A percentile compares a stretch with the other conserved stretches of the same genome.
Conservation (phyloP, 2,888 invertebrate genomes). For the Diarsia dahlii region DNA sequence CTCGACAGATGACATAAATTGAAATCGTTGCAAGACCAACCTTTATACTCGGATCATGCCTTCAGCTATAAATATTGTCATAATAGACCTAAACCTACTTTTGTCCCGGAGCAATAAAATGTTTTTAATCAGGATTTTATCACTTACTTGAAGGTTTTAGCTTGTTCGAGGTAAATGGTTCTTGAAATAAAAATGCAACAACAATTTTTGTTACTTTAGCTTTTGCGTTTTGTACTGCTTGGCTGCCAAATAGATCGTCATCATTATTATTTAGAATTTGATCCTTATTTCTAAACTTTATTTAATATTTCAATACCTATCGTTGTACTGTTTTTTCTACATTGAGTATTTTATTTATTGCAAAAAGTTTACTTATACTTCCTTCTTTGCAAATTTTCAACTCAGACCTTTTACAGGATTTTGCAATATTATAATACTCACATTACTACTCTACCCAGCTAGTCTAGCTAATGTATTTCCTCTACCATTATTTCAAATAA, state of each 20-base stretch:
- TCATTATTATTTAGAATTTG: neutral
- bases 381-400: neutral
- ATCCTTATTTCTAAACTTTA: neutral
- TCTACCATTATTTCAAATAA: slow-evolving; percentile 17
- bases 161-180: slow-evolving; percentile 1
- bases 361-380: neutral
- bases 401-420: neutral
- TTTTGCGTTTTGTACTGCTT: slow-evolving; percentile 16
- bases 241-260: neutral
- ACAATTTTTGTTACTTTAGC: neutral
- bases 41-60: neutral
- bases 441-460: slow-evolving; percentile 33
- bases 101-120: neutral
- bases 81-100: neutral
- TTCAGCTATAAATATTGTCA: slow-evolving; percentile 15
- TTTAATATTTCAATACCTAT: neutral
- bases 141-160: neutral
- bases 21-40: neutral
- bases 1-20: neutral
- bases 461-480: slow-evolving; percentile 18
- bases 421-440: slow-evolving; percentile 29
- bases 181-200: neutral
- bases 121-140: neutral
- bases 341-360: neutral
- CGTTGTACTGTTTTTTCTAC: slow-evolving; percentile 25